Conservation (phyloP, 2,113 vertebrate genomes). For the Tachysurus fulvidraco region DNA sequence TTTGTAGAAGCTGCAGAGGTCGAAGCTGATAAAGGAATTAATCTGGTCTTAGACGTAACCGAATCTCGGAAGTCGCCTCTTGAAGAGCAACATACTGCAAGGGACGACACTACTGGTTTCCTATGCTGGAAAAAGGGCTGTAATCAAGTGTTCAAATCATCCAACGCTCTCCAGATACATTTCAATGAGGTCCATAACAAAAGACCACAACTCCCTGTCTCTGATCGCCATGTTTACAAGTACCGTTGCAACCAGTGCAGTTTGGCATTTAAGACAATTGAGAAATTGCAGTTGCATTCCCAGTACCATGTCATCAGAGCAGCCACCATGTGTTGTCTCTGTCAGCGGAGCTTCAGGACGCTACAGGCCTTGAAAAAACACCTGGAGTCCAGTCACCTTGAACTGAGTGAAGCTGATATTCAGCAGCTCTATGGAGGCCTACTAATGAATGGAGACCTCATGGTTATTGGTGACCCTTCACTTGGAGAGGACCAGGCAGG, state of each 20-base stretch:
- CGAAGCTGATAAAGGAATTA: constrained; percentile 80
- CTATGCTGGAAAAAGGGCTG: constrained; percentile 99
- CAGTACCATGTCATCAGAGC: constrained; percentile 98
- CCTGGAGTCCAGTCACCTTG: constrained; percentile 94
- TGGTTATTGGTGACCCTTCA: constrained; percentile 87
- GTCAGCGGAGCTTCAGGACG: constrained; percentile 96
- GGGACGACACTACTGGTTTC: constrained; percentile 87
- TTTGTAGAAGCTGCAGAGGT: constrained; percentile 80
- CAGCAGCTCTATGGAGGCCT: constrained; percentile 96
- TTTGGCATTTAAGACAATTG: constrained; percentile 96
- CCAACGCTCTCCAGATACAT: constrained; percentile 91
- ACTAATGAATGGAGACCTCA: constrained; percentile 92
- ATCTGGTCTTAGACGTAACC: constrained; percentile 71
- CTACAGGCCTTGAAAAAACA: constrained; percentile 97
- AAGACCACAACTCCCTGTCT: constrained; percentile 93
- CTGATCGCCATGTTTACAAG: constrained; percentile 97
- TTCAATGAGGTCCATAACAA: constrained; percentile 96
- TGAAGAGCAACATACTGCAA: constrained; percentile 76
- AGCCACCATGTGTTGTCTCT: constrained; percentile 98
- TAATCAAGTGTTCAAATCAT: constrained; percentile 95
- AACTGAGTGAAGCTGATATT: constrained; percentile 94
- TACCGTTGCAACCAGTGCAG: constrained; percentile 98
- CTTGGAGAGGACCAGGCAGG: constrained; percentile 90
- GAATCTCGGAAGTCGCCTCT: constrained; percentile 81
- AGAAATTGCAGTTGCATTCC: constrained; percentile 95